Base-by-base conservation (phyloP, 2,797 vertebrate species). In the Sparidentex hasta region DNA sequence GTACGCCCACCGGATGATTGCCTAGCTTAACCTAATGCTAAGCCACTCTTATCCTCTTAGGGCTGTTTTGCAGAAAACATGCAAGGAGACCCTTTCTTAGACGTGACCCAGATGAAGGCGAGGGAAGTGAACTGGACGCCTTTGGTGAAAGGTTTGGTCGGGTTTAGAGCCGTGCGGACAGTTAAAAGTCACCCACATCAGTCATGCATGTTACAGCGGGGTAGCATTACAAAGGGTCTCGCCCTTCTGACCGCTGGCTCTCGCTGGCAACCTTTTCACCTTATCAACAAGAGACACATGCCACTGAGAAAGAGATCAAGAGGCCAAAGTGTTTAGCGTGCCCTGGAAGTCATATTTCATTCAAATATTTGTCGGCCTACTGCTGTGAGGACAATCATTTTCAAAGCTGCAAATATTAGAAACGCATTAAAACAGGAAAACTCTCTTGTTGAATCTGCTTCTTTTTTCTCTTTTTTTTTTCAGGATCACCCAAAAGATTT, bases 1-100 rank as follows among this genome's bases (percentile, higher is more conserved):
- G 87, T 29, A 88, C 72, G 67, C 90, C 90, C 86, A 87, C 82
- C 43, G 3, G 84, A 58, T 85, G 89, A 93, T 91, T 91, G 88
- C 70, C 92, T 63, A 47, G 88, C 86, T 94, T 93, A 92, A 85
- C 82, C 74, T 76, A 21, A 75, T 5, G 50, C 74, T 93, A 91
- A 93, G 89, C 91, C 87, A 61, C 65, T 59, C 51, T 92, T 85
- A 94, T 92, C 92, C 90, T 88, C 87, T 92, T 90, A 90, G 82
- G 68, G 81, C 74, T 79, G 85, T 88, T 93, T 86, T 79, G 76
- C 58, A 86, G 85, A 79, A 90, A 89, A 87, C 83, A 78, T 76
- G 74, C 81, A 48, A 74, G 82, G 78, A 86, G 87, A 88, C 86
- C 82, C 79, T 85, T 85, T 84, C 76, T 80, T 62, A 52, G 74